These are phyloP conservation scores for Bombus confusus DNA, from an alignment of 1,140 invertebrate genomes.

Conservation along the genomic window DNA sequence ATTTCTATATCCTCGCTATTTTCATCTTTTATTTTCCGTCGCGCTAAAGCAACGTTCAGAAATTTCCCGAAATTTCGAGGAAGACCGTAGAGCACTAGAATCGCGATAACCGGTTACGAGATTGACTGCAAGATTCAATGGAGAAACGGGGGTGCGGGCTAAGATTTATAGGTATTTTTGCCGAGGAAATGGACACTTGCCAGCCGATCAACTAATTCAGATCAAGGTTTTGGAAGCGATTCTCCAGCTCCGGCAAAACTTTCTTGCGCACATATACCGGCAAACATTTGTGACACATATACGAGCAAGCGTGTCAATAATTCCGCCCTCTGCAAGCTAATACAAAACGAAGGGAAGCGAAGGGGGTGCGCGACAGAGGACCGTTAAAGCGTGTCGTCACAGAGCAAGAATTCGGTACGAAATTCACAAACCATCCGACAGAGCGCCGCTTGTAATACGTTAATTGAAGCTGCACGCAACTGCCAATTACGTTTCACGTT, in stretches of 20 bases:
- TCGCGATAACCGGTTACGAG: neutral
- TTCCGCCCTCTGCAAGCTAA: constrained; percentile 12
- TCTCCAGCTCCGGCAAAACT: constrained; percentile 31
- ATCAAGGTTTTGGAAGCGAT: constrained; percentile 57
- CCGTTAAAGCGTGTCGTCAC: neutral
- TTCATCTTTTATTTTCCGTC: neutral
- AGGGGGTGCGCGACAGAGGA: neutral
- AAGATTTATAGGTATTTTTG: constrained; percentile 51
- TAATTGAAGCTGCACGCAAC: constrained; percentile 28
- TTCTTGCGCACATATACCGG: constrained; percentile 16
- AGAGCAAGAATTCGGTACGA: constrained; percentile 42
- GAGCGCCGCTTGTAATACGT: neutral
- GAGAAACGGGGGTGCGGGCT: neutral
- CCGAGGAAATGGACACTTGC: constrained; percentile 42
- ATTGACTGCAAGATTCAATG: neutral
- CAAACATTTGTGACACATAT: constrained; percentile 33
- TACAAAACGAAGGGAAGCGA: neutral
- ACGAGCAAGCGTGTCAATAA: constrained; percentile 3
- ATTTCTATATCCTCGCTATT: neutral
- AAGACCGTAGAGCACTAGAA: neutral
- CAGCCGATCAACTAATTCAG: constrained; percentile 50
- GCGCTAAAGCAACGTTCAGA: neutral
- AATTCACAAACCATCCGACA: neutral
- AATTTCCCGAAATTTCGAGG: neutral
- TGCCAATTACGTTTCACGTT: constrained; percentile 24